Evolutionary conservation across 2,113 vertebrate genomes (phyloP).

Genomic region (Scytalopus superciliaris): DNA sequence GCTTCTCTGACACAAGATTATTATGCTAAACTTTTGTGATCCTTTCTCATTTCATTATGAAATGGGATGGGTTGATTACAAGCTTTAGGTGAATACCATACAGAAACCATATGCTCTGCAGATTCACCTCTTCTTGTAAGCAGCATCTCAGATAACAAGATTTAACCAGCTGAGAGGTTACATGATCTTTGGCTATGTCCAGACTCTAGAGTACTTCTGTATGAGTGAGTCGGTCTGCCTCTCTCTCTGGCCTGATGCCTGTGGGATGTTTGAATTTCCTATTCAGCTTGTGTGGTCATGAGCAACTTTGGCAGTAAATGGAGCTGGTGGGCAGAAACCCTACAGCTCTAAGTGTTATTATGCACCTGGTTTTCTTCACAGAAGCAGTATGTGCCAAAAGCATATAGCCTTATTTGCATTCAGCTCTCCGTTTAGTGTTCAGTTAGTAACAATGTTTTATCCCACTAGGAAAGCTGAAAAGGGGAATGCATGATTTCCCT

Average conservation of each 20-base stretch:
- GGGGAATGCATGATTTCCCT: neutral
- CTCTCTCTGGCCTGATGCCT: neutral
- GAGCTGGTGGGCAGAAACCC: neutral
- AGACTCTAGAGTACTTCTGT: neutral
- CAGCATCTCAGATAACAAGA: neutral
- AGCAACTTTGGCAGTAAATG: neutral
- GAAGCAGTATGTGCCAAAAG: neutral
- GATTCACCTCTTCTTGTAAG: neutral
- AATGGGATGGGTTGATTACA: neutral
- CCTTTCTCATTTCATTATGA: neutral
- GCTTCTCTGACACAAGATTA: neutral
- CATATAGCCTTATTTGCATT: neutral
- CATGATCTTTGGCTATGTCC: neutral
- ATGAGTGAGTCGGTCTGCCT: neutral
- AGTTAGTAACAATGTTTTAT: neutral
- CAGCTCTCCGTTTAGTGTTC: neutral
- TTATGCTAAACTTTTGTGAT: neutral
- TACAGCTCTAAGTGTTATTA: neutral
- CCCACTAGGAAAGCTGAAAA: neutral
- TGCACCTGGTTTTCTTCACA: neutral
- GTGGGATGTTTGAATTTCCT: neutral
- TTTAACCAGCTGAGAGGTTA: neutral
- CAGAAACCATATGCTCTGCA: neutral
- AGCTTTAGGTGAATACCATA: neutral
- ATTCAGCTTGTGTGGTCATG: neutral